Evolutionary conservation across 2,113 vertebrate species (phyloP), one percentile per base, ranked within the genome.

Genomic region (Dipodomys stephensi): DNA sequence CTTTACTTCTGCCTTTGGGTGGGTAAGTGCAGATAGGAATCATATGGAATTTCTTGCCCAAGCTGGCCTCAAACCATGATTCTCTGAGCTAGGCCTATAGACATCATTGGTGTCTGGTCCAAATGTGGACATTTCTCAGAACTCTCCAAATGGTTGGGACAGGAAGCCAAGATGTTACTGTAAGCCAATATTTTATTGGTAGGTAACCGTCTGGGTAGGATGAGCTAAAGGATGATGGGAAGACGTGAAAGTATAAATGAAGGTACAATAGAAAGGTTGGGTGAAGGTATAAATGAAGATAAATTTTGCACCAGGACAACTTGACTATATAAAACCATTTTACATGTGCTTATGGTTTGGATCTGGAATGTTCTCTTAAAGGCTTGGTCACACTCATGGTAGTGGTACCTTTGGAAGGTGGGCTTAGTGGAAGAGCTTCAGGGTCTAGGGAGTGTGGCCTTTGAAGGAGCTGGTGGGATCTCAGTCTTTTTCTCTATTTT

Each of bases 61-160:
- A 16, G 53, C 53, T 57, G 15, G 15, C 12, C 15, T 57, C 53
- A 57, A 57, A 57, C 53, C 53, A 13, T 16, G 53, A 57, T 13
- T 57, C 53, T 57, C 53, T 18, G 53, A 57, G 53, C 53, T 13
- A 16, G 15, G 53, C 15, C 3, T 57, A 18, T 13, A 57, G 53
- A 13, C 53, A 57, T 16, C 53, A 13, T 4, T 57, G 53, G 53
- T 57, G 53, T 16, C 53, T 57, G 53, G 53, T 18, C 68, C 74
- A 65, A 83, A 44, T 68, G 53, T 57, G 15, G 39, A 39, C 30
- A 64, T 95, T 83, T 94, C 5, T 32, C 44, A 72, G 76, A 90
- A 32, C 62, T 68, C 28, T 49, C 39, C 57, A 35, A 4, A 22
- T 49, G 65, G 68, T 57, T 35, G 44, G 35, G 77, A 90, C 62